These are phyloP conservation scores for Acholoe squamosa DNA, from an alignment of 2,888 invertebrate genomes.

Conservation along the genomic window DNA sequence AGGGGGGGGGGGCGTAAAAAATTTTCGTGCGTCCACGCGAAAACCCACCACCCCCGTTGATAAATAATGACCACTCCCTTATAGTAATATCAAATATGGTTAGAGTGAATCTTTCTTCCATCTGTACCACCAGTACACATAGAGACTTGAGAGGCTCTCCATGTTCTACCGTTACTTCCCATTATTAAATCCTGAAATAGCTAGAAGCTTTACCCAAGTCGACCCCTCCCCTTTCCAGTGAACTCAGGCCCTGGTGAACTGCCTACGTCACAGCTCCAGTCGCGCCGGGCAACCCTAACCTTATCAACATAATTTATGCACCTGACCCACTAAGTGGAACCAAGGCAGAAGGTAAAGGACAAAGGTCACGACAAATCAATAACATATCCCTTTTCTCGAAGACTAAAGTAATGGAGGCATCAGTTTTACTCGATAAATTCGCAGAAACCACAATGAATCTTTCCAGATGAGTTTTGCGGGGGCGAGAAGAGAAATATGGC, in stretches of 20 bases:
- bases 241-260: background rate
- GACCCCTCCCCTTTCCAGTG: constrained; percentile 21
- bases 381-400: constrained; percentile 58
- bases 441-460: background rate
- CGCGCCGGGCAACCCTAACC: constrained; percentile 64
- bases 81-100: too few relatives aligned
- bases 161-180: background rate
- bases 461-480: background rate
- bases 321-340: constrained; percentile 74
- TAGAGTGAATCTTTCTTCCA: too few relatives aligned
- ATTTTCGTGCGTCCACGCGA: too few relatives aligned
- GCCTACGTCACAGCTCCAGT: constrained; percentile 42
- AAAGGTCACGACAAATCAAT: constrained; percentile 76
- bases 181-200: background rate
- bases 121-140: too few relatives aligned
- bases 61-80: too few relatives aligned
- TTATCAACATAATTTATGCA: constrained; percentile 81
- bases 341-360: constrained; percentile 76
- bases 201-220: background rate
- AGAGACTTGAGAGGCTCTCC: too few relatives aligned
- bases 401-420: background rate
- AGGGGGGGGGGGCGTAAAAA: too few relatives aligned
- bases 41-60: too few relatives aligned
- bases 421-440: background rate
- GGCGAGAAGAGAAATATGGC: background rate